Evolutionary conservation across 2,888 invertebrate species (phyloP).

Genomic region (Himalopsyche japonica): DNA sequence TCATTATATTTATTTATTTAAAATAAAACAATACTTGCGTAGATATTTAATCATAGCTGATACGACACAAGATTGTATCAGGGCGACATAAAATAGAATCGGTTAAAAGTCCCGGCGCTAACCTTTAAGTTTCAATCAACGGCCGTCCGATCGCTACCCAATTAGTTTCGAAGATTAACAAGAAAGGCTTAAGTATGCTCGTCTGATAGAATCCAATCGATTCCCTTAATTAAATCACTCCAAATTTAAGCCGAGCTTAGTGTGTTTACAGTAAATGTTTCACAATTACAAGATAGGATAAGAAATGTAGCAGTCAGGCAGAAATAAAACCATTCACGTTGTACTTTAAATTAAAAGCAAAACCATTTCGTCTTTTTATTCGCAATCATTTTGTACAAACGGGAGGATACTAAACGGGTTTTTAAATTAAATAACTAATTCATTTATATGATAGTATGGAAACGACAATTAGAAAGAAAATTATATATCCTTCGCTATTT

Average conservation of each 20-base stretch:
- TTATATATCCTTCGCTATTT: too few species aligned
- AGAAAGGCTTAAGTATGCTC: background rate
- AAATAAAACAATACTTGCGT: too few species aligned
- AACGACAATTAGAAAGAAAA: too few species aligned
- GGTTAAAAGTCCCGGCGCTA: background rate
- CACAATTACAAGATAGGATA: background rate
- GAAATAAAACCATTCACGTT: background rate
- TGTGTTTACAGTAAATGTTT: background rate
- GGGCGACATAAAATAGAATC: background rate
- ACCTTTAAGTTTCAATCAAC: background rate
- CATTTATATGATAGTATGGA: too few species aligned
- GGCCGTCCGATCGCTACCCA: background rate
- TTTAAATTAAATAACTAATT: too few species aligned
- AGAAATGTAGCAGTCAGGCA: background rate
- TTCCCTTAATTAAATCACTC: background rate
- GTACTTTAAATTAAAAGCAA: background rate
- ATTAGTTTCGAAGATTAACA: background rate
- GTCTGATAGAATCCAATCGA: background rate
- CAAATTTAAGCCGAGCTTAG: background rate
- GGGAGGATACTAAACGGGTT: background rate
- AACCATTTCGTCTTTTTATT: background rate
- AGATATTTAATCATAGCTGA: too few species aligned
- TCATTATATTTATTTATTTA: too few species aligned
- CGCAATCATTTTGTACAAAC: background rate
- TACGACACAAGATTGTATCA: background rate